A percentile compares a stretch with the other conserved stretches of the same genome.
phyloP scores from a whole-genome alignment of 2,888 invertebrate genomes.

The Cheilosia soror region DNA sequence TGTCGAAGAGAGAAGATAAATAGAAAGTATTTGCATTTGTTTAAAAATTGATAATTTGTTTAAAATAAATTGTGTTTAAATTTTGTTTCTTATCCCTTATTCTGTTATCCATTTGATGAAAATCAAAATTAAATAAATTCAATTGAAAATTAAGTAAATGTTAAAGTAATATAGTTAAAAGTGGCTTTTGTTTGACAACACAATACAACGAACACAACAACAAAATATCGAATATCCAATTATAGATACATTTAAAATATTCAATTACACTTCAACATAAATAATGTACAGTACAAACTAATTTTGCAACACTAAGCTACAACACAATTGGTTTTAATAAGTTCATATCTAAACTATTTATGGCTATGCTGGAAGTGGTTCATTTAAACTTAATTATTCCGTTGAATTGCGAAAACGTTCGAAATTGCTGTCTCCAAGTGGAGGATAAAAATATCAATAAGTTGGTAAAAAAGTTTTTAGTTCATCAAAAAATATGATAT shows the following conservation, averaged over 20 bases:
- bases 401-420: slow-evolving; percentile 14
- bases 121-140: slow-evolving; percentile 21
- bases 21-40: slow-evolving; percentile 69
- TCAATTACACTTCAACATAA: slow-evolving; percentile 67
- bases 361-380: slow-evolving; percentile 48
- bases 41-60: slow-evolving; percentile 41
- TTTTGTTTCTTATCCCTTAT: slow-evolving; percentile 27
- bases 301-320: slow-evolving; percentile 73
- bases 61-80: slow-evolving; percentile 26
- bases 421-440: background rate
- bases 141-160: slow-evolving; percentile 14
- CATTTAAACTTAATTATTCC: background rate
- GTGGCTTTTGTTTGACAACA: slow-evolving; percentile 73
- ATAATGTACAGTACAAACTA: slow-evolving; percentile 65
- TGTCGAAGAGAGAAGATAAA: slow-evolving; percentile 72
- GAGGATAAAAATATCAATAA: too few relatives aligned
- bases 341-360: slow-evolving; percentile 29
- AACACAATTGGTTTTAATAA: slow-evolving; percentile 60
- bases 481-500: too few relatives aligned
- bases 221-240: slow-evolving; percentile 66
- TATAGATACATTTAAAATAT: slow-evolving; percentile 45
- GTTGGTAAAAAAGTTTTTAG: too few relatives aligned
- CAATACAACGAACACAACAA: slow-evolving; percentile 73
- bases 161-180: slow-evolving; percentile 34
- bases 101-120: slow-evolving; percentile 9